Conservation (phyloP, 1,140 invertebrate species). For the Meloidogyne hapla region DNA sequence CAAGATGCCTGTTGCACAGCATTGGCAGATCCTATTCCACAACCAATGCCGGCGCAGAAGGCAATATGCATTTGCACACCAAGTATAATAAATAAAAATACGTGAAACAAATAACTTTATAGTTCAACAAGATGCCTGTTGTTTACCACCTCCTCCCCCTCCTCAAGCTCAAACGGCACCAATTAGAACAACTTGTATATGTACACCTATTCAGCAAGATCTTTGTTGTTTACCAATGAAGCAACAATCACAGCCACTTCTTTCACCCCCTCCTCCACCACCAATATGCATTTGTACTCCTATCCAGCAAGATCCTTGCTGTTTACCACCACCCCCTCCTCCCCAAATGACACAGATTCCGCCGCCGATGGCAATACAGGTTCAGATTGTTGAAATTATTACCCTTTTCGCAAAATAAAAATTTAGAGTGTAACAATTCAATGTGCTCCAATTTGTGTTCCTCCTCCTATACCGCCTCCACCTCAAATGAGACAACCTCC, state of each 20-base stretch:
- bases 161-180: slow-evolving; percentile 11
- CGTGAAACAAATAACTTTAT: neutral
- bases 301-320: slow-evolving; percentile 39
- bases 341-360: slow-evolving; percentile 23
- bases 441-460: slow-evolving; percentile 25
- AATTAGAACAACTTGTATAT: slow-evolving; percentile 27
- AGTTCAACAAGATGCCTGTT: slow-evolving; percentile 32
- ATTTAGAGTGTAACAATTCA: slow-evolving; percentile 36
- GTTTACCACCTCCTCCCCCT: slow-evolving; percentile 2
- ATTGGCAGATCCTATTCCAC: neutral
- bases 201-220: slow-evolving; percentile 31
- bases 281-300: slow-evolving; percentile 30
- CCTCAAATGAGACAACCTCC: neutral
- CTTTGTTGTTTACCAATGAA: slow-evolving; percentile 12
- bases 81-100: neutral
- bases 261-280: neutral
- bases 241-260: neutral
- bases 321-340: slow-evolving; percentile 23
- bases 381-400: slow-evolving; percentile 2
- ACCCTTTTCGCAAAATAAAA: neutral
- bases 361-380: slow-evolving; percentile 31
- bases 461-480: slow-evolving; percentile 13
- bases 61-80: slow-evolving; percentile 20
- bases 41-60: neutral
- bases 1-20: slow-evolving; percentile 8